A percentile compares a stretch with the other conserved stretches of the same genome.
Evolutionary conservation across 1,140 invertebrate genomes (phyloP).

Genomic region (Formica exsecta): DNA sequence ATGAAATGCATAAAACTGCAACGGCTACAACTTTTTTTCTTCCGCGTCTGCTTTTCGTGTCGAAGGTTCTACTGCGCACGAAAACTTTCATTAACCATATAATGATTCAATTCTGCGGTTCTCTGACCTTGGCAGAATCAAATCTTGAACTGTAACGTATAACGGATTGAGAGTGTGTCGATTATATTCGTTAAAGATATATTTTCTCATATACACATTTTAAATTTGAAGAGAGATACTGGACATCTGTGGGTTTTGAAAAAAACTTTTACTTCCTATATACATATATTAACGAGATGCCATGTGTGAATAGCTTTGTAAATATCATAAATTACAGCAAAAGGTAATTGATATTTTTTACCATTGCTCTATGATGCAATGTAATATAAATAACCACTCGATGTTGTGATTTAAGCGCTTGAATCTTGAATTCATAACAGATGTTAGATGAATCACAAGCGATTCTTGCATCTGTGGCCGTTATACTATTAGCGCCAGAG

Average conservation of each 20-base stretch:
- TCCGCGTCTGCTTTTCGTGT: background rate
- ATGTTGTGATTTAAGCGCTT: constrained; percentile 32
- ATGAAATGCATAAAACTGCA: background rate
- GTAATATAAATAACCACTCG: constrained; percentile 43
- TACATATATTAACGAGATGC: background rate
- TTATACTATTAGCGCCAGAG: background rate
- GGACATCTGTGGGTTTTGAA: background rate
- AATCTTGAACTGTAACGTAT: constrained; percentile 3
- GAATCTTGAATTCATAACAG: constrained; percentile 40
- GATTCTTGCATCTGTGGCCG: constrained; percentile 44
- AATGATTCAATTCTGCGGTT: constrained; percentile 42
- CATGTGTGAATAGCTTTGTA: constrained; percentile 7
- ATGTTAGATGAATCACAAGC: constrained; percentile 51
- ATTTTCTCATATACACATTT: constrained; percentile 6
- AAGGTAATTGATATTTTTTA: background rate
- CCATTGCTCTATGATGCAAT: constrained; percentile 32
- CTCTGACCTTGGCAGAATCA: background rate
- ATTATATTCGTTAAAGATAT: constrained; percentile 24
- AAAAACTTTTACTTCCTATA: constrained; percentile 4
- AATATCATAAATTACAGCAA: constrained; percentile 1
- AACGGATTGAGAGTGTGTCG: constrained; percentile 12
- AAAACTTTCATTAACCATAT: constrained; percentile 51
- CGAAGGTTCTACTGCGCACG: constrained; percentile 3
- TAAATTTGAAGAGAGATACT: background rate
- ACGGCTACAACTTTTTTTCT: background rate